phyloP scores from a whole-genome alignment of 2,888 invertebrate genomes.

The Cosmia trapezina region DNA sequence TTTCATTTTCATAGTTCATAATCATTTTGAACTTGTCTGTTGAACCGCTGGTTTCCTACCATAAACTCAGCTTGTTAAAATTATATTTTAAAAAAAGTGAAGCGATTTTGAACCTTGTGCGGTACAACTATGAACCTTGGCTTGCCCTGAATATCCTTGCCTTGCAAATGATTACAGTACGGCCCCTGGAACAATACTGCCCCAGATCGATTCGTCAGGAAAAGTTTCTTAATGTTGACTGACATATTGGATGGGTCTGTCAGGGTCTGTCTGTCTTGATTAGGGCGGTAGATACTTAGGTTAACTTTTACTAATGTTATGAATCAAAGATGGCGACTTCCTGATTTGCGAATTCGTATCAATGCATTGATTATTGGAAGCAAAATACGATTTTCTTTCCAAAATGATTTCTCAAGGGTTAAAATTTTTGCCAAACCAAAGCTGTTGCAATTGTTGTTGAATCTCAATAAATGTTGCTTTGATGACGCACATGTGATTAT shows the following conservation, averaged over 20 bases:
- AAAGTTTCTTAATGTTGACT: conserved; percentile 34
- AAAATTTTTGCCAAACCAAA: no score
- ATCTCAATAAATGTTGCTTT: no score
- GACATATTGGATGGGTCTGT: conserved; percentile 7
- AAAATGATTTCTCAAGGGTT: no score
- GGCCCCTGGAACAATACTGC: neutral
- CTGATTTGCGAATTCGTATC: neutral
- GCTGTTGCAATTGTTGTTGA: no score
- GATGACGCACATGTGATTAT: no score
- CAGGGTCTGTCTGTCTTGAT: conserved; percentile 26
- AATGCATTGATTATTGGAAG: neutral
- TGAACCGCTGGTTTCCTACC: no score
- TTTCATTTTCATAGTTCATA: no score
- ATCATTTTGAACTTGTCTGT: no score
- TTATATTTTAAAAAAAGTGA: neutral
- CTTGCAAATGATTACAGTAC: neutral
- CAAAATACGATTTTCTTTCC: no score
- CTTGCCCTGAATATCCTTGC: neutral
- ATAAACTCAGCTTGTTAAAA: no score
- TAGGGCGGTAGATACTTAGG: neutral
- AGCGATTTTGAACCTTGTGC: neutral
- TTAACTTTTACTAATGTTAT: conserved; percentile 4
- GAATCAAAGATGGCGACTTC: conserved; percentile 3
- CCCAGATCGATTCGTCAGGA: neutral
- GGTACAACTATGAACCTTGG: neutral